These are phyloP conservation scores for Cyclopterus lumpus DNA, from an alignment of 2,797 vertebrate species.

Conservation along the genomic window DNA sequence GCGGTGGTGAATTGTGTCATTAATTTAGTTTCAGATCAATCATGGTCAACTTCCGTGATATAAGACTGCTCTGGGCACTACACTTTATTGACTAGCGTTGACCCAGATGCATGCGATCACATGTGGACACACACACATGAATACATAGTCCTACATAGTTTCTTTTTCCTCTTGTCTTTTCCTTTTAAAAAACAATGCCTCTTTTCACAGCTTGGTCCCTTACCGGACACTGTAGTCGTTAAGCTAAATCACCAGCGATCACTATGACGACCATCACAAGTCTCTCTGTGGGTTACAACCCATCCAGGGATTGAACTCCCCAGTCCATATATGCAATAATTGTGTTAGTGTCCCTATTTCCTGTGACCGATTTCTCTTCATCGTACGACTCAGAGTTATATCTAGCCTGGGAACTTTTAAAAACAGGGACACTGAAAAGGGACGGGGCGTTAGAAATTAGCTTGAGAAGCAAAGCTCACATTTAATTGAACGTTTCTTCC, in stretches of 20 bases:
- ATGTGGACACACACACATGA: conserved; percentile 10
- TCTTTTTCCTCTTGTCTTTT: neutral
- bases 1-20: conserved; percentile 45
- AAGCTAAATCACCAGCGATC: conserved; percentile 9
- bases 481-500: conserved; percentile 7
- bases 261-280: conserved; percentile 20
- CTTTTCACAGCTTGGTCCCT: conserved; percentile 4
- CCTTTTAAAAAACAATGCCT: neutral
- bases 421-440: conserved; percentile 10
- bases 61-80: conserved; percentile 39
- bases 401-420: conserved; percentile 47
- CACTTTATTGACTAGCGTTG: conserved; percentile 49
- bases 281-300: conserved; percentile 37
- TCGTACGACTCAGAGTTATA: conserved; percentile 49
- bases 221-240: conserved; percentile 5
- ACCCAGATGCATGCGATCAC: conserved; percentile 58
- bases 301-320: conserved; percentile 31
- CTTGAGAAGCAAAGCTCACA: neutral
- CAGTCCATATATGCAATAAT: conserved; percentile 38
- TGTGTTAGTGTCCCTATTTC: conserved; percentile 74
- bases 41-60: conserved; percentile 38
- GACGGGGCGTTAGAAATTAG: neutral
- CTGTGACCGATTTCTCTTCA: conserved; percentile 51
- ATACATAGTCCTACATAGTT: neutral
- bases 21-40: conserved; percentile 48